Percentiles rank a stretch among this genome's conserved stretches.
phyloP scores from a whole-genome alignment of 2,888 invertebrate species.

The Dendrolimus houi region DNA sequence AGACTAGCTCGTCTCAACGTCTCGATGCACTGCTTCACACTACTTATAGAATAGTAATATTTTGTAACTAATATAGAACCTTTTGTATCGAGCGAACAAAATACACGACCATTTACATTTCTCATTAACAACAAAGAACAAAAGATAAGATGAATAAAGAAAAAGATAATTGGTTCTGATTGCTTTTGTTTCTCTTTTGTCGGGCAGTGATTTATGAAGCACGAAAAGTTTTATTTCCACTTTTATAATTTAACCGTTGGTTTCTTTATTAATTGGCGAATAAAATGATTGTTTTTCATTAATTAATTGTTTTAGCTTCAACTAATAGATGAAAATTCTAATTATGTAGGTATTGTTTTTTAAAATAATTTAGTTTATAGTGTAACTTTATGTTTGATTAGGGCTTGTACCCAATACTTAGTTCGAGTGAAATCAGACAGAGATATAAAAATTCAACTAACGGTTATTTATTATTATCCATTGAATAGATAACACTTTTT shows the following conservation, averaged over 20 bases:
- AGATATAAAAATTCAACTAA: no score
- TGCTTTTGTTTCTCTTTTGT: not conserved
- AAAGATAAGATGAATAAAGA: not conserved
- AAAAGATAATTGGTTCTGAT: not conserved
- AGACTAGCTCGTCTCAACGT: constrained; percentile 10
- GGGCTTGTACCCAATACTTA: no score
- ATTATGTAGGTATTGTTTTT: no score
- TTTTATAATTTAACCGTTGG: not conserved
- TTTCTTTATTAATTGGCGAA: not conserved
- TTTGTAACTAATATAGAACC: not conserved
- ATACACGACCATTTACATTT: not conserved
- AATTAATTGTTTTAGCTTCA: constrained; percentile 16
- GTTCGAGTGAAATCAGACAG: no score
- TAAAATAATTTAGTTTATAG: no score
- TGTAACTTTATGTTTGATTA: no score
- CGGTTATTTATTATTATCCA: no score
- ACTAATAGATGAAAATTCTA: constrained; percentile 9
- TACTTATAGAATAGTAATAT: not conserved
- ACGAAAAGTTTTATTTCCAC: not conserved
- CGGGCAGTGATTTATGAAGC: not conserved
- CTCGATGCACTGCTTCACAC: constrained; percentile 3
- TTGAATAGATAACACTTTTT: no score
- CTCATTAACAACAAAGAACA: not conserved
- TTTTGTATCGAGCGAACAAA: not conserved
- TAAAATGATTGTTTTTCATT: not conserved